Percentiles rank a stretch among this genome's conserved stretches.
Conservation (phyloP, 64 coral and sea anemone genomes). For the Montipora sp. region DNA sequence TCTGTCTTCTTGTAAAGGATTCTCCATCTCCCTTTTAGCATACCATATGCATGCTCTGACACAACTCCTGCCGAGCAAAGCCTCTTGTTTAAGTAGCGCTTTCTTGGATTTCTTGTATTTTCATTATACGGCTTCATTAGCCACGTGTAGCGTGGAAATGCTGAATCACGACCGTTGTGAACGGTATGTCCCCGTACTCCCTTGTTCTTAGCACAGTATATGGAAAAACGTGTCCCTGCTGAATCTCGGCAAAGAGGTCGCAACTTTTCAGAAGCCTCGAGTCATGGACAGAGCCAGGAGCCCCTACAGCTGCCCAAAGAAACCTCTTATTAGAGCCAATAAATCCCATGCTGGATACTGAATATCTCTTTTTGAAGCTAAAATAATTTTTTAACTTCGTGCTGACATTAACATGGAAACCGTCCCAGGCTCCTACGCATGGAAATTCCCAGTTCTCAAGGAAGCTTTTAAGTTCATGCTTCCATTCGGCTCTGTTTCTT, state of each 20-base stretch:
- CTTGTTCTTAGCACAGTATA: constrained; percentile 40
- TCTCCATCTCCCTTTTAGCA: constrained; percentile 54
- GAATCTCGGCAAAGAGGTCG: constrained; percentile 59
- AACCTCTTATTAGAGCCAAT: constrained; percentile 57
- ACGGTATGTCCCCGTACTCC: constrained; percentile 59
- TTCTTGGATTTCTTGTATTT: constrained; percentile 55
- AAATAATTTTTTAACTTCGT: constrained; percentile 69
- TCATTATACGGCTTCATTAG: constrained; percentile 65
- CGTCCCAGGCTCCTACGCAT: constrained; percentile 59
- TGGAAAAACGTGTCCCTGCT: constrained; percentile 48
- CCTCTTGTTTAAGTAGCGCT: constrained; percentile 76
- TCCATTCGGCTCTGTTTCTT: constrained; percentile 56
- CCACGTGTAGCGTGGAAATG: constrained; percentile 69
- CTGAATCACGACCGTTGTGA: constrained; percentile 66
- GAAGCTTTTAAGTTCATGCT: constrained; percentile 51
- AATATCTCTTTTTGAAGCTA: constrained; percentile 77
- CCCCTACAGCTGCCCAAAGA: constrained; percentile 71
- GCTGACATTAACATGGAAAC: constrained; percentile 68
- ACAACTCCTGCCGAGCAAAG: constrained; percentile 75
- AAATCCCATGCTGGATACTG: constrained; percentile 63
- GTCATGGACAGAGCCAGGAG: constrained; percentile 63
- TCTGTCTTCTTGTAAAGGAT: constrained; percentile 73
- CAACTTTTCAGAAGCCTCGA: constrained; percentile 56
- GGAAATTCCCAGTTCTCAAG: constrained; percentile 73
- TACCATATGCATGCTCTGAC: constrained; percentile 87